Evolutionary conservation across 92 coral and sea anemone genomes (phyloP).

Genomic region (Scolanthus callimorphus): DNA sequence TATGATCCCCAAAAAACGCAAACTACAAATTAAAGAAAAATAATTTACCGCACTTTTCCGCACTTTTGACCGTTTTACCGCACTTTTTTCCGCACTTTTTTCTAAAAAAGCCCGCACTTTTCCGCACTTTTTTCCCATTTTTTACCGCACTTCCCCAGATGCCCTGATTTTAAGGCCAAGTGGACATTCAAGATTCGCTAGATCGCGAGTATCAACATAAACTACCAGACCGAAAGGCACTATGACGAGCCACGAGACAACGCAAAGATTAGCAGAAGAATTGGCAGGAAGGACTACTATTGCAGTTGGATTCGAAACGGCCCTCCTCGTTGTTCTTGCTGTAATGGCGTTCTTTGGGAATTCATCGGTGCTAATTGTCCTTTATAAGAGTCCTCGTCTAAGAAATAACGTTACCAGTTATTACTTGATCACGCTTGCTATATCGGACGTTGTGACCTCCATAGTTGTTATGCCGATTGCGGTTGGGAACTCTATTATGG

Average conservation of each 20-base stretch:
- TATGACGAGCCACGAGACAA: not conserved
- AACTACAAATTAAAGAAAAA: too few relatives aligned
- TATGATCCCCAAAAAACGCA: too few relatives aligned
- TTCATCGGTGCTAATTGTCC: constrained; percentile 10
- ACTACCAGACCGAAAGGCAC: too few relatives aligned
- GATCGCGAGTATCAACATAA: too few relatives aligned
- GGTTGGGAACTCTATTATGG: not conserved
- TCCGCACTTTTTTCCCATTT: too few relatives aligned
- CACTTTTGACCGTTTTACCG: too few relatives aligned
- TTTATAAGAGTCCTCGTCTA: constrained; percentile 16
- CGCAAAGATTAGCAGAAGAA: not conserved
- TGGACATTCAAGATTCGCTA: too few relatives aligned
- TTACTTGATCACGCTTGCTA: constrained; percentile 18
- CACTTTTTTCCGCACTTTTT: too few relatives aligned
- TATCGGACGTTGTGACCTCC: constrained; percentile 15
- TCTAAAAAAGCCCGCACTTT: too few relatives aligned
- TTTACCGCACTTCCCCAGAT: too few relatives aligned
- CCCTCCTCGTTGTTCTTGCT: constrained; percentile 9
- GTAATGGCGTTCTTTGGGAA: constrained; percentile 18
- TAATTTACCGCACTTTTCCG: too few relatives aligned
- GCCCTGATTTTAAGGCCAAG: too few relatives aligned
- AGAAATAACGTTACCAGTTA: constrained; percentile 13
- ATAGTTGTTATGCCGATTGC: constrained; percentile 4
- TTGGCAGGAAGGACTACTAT: not conserved
- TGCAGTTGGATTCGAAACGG: constrained; percentile 5